A percentile compares a stretch with the other conserved stretches of the same genome.
phyloP scores from a whole-genome alignment of 1,140 invertebrate genomes.

The Spodoptera frugiperda region DNA sequence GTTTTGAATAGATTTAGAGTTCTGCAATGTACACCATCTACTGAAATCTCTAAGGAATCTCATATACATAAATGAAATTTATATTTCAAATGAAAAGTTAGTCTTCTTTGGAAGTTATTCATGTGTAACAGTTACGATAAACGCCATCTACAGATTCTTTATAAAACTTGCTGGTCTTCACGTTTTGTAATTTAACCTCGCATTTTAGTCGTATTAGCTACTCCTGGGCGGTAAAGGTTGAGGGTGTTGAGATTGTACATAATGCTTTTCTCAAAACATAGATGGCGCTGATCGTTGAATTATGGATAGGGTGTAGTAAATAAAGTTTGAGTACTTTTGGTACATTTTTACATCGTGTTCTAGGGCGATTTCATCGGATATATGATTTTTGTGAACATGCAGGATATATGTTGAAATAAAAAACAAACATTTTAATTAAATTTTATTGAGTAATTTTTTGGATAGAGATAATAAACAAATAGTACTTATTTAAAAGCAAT shows the following conservation, averaged over 20 bases:
- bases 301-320: not conserved
- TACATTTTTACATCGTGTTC: too few species aligned
- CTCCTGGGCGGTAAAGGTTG: not conserved
- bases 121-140: too few species aligned
- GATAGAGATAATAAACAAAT: conserved; percentile 76
- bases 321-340: conserved; percentile 1
- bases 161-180: too few species aligned
- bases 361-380: too few species aligned
- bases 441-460: conserved; percentile 79
- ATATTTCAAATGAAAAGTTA: too few species aligned
- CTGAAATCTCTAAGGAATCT: too few species aligned
- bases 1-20: not conserved
- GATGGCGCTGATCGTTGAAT: not conserved
- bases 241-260: not conserved
- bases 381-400: not conserved
- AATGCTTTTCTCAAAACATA: not conserved
- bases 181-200: too few species aligned
- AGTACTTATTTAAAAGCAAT: conserved; percentile 71
- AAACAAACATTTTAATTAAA: conserved; percentile 71
- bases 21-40: too few species aligned
- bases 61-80: too few species aligned
- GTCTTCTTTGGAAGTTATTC: too few species aligned
- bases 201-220: too few species aligned
- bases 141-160: too few species aligned
- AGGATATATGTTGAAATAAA: conserved; percentile 45